These are phyloP conservation scores for Rhinichthys klamathensis DNA, from an alignment of 2,113 vertebrate genomes.

Conservation along the genomic window DNA sequence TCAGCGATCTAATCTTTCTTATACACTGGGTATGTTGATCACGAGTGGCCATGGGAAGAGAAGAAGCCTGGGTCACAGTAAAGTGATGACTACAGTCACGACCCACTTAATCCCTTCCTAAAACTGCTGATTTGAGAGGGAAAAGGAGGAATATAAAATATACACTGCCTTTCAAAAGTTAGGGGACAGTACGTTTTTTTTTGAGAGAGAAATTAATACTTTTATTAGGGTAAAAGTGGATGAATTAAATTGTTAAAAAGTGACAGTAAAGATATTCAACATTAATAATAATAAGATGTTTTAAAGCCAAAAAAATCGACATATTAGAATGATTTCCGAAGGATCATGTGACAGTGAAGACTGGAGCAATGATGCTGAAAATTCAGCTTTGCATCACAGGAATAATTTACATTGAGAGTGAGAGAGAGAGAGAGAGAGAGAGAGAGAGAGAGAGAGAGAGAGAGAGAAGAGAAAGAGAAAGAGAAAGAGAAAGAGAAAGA, in stretches of 20 bases:
- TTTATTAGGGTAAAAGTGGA: background rate
- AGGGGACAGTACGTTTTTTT: too few species aligned
- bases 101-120: too few species aligned
- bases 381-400: background rate
- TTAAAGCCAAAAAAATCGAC: background rate
- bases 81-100: too few species aligned
- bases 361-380: background rate
- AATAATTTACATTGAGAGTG: too few species aligned
- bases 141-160: background rate
- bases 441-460: too few species aligned
- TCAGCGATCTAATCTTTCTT: background rate
- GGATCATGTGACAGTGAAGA: background rate
- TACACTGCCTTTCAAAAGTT: background rate
- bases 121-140: too few species aligned
- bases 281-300: background rate
- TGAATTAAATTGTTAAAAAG: background rate
- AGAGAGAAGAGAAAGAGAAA: too few species aligned
- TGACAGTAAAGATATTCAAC: background rate
- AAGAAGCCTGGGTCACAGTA: background rate
- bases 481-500: too few species aligned
- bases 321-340: too few species aligned
- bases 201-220: background rate
- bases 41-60: background rate
- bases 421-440: too few species aligned
- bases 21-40: background rate